Percentiles rank a stretch among this genome's conserved stretches.
These are phyloP conservation scores for Thinocorus orbignyianus DNA, from an alignment of 2,113 vertebrate genomes.

Conservation along the genomic window DNA sequence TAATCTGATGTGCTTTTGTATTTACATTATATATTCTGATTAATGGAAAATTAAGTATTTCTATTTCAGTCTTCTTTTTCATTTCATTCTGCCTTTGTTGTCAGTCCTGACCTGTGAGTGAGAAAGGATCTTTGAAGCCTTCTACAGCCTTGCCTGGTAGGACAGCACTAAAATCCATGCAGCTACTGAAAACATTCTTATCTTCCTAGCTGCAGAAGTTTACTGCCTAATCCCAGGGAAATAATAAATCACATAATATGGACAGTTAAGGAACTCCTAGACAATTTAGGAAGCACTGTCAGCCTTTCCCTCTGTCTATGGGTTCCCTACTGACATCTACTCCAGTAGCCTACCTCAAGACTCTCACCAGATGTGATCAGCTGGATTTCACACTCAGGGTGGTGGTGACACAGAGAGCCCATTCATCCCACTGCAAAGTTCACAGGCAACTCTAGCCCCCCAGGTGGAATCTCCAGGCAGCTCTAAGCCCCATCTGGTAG, in stretches of 20 bases:
- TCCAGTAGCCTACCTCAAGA: not conserved
- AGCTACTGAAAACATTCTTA: not conserved
- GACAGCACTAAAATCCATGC: not conserved
- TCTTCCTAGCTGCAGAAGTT: not conserved
- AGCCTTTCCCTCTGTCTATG: not conserved
- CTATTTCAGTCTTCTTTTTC: not conserved
- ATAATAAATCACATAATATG: not conserved
- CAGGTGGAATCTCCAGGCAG: not conserved
- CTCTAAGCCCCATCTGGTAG: conserved; percentile 42
- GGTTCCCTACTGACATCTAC: not conserved
- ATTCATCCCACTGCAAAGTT: conserved; percentile 12
- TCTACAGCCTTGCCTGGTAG: not conserved
- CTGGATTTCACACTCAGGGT: not conserved
- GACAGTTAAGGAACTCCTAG: not conserved
- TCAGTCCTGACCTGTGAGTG: not conserved
- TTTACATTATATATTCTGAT: not conserved
- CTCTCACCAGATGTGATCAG: conserved; percentile 39
- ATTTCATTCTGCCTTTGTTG: not conserved
- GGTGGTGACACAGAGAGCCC: conserved; percentile 30
- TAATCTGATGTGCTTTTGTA: not conserved
- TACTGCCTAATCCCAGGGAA: not conserved
- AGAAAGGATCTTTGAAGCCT: not conserved
- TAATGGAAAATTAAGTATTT: not conserved
- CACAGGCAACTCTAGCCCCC: not conserved
- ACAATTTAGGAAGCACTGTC: not conserved